Evolutionary conservation across 2,113 vertebrate species (phyloP).

Genomic region (Anguilla japonica): DNA sequence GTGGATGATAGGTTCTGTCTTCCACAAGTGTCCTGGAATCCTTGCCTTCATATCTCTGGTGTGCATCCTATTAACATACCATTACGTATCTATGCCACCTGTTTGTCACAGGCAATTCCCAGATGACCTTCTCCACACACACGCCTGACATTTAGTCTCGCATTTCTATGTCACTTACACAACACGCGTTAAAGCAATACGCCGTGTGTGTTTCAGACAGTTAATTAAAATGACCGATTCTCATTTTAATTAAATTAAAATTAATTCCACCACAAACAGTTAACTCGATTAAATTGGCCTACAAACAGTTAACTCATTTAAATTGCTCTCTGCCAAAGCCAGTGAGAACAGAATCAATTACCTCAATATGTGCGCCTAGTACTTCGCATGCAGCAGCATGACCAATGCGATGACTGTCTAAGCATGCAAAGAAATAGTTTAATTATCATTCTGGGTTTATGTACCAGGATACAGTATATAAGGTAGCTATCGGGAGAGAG

Average conservation of each 20-base stretch:
- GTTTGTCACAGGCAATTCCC: conserved; percentile 1
- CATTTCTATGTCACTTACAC: conserved; percentile 10
- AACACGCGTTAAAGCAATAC: conserved; percentile 5
- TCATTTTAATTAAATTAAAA: conserved; percentile 44
- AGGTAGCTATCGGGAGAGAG: no score
- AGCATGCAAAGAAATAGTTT: background rate
- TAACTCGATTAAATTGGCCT: conserved; percentile 24
- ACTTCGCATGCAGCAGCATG: background rate
- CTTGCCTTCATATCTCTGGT: background rate
- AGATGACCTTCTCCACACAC: background rate
- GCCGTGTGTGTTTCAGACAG: conserved; percentile 22
- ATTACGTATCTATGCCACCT: background rate
- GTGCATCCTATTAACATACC: background rate
- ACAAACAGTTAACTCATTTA: background rate
- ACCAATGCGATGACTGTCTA: background rate
- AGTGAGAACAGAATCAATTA: background rate
- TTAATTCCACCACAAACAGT: conserved; percentile 42
- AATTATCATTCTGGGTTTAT: no score
- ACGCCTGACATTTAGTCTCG: conserved; percentile 27
- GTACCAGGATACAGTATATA: no score
- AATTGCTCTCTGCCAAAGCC: background rate
- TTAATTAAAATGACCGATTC: conserved; percentile 47
- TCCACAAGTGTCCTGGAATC: background rate
- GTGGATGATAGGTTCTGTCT: background rate
- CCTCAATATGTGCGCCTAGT: background rate